phyloP scores from a whole-genome alignment of 2,113 vertebrate genomes.

The Trochalopteron elliotii region DNA sequence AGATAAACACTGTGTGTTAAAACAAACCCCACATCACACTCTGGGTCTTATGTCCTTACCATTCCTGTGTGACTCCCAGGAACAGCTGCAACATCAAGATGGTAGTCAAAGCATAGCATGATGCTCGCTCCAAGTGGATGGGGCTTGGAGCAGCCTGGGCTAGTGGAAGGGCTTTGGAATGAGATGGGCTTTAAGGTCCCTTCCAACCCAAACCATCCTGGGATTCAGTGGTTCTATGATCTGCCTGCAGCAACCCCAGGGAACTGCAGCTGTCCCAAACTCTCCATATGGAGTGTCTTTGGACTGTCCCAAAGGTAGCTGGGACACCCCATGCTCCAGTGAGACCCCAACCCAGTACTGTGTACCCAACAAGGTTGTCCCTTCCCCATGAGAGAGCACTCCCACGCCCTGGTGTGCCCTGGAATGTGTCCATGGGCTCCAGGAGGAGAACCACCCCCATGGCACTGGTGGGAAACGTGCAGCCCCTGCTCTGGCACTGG shows the following conservation, averaged over 20 bases:
- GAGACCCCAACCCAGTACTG: fast-evolving
- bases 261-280: background rate
- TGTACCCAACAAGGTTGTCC: fast-evolving
- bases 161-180: background rate
- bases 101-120: background rate
- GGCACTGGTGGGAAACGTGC: background rate
- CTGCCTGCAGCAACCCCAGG: background rate
- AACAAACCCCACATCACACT: background rate
- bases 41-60: fast-evolving
- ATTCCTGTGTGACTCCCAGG: background rate
- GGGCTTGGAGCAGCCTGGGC: background rate
- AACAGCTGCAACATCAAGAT: background rate
- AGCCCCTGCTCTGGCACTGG: fast-evolving
- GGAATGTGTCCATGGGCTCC: fast-evolving
- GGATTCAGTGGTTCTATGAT: background rate
- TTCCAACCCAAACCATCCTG: background rate
- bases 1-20: fast-evolving
- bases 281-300: fast-evolving
- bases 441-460: fast-evolving
- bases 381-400: background rate
- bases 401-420: background rate
- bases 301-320: background rate
- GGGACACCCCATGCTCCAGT: fast-evolving
- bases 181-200: background rate
- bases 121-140: fast-evolving